Percentiles rank a stretch among this genome's conserved stretches.
phyloP scores from a whole-genome alignment of 1,140 invertebrate genomes.

The Latrodectus geometricus region DNA sequence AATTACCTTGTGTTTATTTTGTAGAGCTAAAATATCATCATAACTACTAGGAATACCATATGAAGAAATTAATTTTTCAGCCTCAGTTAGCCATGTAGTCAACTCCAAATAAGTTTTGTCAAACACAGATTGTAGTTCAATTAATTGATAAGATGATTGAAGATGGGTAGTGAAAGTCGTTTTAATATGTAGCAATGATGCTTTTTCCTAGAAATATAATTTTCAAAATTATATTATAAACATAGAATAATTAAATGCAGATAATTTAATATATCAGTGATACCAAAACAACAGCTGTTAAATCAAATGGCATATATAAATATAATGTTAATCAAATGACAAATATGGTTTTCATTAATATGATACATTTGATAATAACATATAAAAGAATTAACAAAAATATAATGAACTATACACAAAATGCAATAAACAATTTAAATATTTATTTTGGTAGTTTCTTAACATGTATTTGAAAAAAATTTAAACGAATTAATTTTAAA shows the following conservation, averaged over 20 bases:
- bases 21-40: slow-evolving; percentile 78
- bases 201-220: slow-evolving; percentile 70
- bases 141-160: slow-evolving; percentile 83
- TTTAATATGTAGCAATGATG: slow-evolving; percentile 83
- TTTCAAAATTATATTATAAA: too few relatives aligned
- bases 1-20: slow-evolving; percentile 82
- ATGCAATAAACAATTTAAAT: too few relatives aligned
- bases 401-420: too few relatives aligned
- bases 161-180: slow-evolving; percentile 83
- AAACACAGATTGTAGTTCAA: slow-evolving; percentile 90
- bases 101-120: slow-evolving; percentile 89
- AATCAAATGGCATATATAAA: too few relatives aligned
- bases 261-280: not conserved
- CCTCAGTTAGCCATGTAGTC: slow-evolving; percentile 84
- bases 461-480: too few relatives aligned
- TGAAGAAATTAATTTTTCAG: slow-evolving; percentile 78
- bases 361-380: too few relatives aligned
- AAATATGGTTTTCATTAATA: too few relatives aligned
- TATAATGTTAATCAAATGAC: too few relatives aligned
- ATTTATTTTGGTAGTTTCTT: too few relatives aligned
- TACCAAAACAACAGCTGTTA: too few relatives aligned
- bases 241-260: not conserved
- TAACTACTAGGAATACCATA: slow-evolving; percentile 77
- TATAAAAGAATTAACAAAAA: too few relatives aligned
- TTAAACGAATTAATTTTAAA: too few relatives aligned